Evolutionary conservation across 2,113 vertebrate genomes (phyloP), one percentile per base, ranked within the genome.

Genomic region (Thryonomys swinderianus): DNA sequence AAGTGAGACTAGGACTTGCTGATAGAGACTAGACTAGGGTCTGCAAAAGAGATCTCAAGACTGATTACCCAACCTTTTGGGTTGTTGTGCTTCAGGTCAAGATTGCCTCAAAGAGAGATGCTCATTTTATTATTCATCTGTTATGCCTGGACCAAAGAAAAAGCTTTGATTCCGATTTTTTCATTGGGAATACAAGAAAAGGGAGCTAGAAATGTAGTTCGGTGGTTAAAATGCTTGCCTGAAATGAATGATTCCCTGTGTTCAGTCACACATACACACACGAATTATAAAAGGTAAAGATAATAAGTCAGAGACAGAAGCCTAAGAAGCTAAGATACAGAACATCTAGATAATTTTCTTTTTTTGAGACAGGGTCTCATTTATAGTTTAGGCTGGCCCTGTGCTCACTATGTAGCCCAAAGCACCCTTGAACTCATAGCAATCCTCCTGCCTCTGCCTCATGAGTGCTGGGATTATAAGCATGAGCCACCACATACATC

Each of bases 41-140:
- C 61, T 66, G 21, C 40, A 79, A 78, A 94, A 79, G 23, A 12
- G 55, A 64, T 48, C 30, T 32, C 84, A 91, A 91, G n/a, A 66
- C 85, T 66, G 45, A 82, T n/a, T 13, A 69, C 13, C 11, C n/a
- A n/a, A n/a, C n/a, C n/a, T 48, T 67, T 32, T 69, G 59, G 30
- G n/a, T n/a, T 16, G 37, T 42, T n/a, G 61, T 30, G 17, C 32
- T 45, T 78, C 42, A 62, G n/a, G 71, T 42, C 42, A 88, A 78
- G 21, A 32, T 14, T 64, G 89, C 87, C 7, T 48, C 55, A 80
- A 81, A 96, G 48, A 97, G 94, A 95, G 97, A 96, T 96, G 93
- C 79, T 51, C 42, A 14, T 37, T 73, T 82, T 48, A 27, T 93
- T 90, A 2, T 78, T 32, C 2, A 51, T 90, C 76, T 48, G 18